phyloP scores from a whole-genome alignment of 2,113 vertebrate genomes.

The Eudyptes chrysolophus region DNA sequence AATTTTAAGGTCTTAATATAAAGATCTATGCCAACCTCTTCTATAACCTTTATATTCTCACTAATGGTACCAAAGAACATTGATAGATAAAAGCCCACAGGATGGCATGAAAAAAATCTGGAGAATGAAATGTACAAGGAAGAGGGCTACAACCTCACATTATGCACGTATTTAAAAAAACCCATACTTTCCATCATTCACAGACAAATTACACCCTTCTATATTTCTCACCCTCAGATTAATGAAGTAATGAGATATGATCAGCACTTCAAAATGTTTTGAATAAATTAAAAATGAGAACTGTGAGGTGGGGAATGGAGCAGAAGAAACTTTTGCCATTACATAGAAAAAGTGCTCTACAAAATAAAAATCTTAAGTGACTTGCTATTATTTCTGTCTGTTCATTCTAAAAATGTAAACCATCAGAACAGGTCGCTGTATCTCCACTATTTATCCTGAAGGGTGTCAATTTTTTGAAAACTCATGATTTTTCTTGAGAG shows the following conservation, averaged over 20 bases:
- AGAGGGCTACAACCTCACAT: neutral
- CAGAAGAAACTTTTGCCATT: neutral
- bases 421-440: neutral
- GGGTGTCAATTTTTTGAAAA: slow-evolving; percentile 41
- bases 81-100: neutral
- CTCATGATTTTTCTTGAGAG: slow-evolving; percentile 57
- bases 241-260: neutral
- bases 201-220: neutral
- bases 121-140: neutral
- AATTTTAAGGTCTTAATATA: neutral
- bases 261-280: neutral
- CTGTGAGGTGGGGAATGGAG: neutral
- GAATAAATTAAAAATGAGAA: neutral
- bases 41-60: neutral
- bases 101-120: neutral
- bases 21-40: neutral
- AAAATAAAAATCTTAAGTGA: neutral
- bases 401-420: neutral
- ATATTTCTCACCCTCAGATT: neutral
- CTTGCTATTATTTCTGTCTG: neutral
- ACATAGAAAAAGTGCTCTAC: neutral
- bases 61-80: neutral
- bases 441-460: neutral
- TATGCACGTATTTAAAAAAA: neutral
- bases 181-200: neutral